Percentiles rank a stretch among this genome's conserved stretches.
phyloP scores from a whole-genome alignment of 1,140 invertebrate species.

The Holcopasites calliopsidis region DNA sequence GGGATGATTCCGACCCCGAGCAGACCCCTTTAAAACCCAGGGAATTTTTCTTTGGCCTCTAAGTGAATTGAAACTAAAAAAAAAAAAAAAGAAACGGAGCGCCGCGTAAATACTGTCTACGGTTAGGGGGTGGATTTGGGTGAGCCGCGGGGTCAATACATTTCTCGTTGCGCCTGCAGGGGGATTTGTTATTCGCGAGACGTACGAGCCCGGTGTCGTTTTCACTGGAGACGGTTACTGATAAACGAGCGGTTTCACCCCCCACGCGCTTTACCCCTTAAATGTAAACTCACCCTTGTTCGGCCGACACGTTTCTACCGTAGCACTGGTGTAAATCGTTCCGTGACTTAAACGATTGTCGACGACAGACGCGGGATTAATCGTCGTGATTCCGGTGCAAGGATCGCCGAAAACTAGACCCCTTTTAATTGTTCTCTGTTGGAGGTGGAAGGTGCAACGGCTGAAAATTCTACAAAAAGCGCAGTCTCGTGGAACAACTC shows the following conservation, averaged over 20 bases:
- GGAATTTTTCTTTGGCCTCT: constrained; percentile 58
- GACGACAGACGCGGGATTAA: constrained; percentile 67
- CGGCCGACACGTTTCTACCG: constrained; percentile 57
- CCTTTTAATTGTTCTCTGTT: background rate
- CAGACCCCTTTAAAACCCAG: constrained; percentile 38
- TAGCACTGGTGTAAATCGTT: constrained; percentile 68
- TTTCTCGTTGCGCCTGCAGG: constrained; percentile 53
- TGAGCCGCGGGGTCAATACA: constrained; percentile 63
- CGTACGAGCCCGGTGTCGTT: constrained; percentile 77
- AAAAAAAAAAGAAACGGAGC: constrained; percentile 37
- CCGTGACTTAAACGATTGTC: constrained; percentile 72
- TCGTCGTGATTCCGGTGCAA: constrained; percentile 54
- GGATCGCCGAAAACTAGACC: background rate
- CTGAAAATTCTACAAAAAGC: too few species aligned
- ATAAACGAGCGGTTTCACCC: constrained; percentile 78
- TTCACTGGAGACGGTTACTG: constrained; percentile 78
- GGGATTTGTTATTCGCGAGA: constrained; percentile 76
- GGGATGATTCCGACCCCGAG: background rate
- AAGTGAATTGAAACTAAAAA: constrained; percentile 76
- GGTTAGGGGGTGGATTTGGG: constrained; percentile 1
- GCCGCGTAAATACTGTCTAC: constrained; percentile 66
- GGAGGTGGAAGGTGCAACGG: background rate
- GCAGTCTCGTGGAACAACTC: too few species aligned
- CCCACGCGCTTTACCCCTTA: constrained; percentile 53
- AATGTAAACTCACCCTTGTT: constrained; percentile 75